phyloP scores from a whole-genome alignment of 1,140 invertebrate species.

The Conus betulinus region DNA sequence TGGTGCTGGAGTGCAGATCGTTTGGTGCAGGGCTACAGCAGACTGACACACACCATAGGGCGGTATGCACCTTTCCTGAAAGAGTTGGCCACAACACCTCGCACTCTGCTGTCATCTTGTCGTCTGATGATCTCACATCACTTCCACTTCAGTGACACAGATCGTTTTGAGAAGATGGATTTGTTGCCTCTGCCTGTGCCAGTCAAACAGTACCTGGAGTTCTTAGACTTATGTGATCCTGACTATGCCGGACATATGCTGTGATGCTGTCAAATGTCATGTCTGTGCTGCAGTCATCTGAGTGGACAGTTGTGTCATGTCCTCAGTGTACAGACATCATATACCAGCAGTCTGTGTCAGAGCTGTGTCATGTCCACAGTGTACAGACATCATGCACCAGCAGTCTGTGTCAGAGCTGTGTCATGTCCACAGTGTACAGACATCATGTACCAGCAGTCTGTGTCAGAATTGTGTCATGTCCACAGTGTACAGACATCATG shows the following conservation, averaged over 20 bases:
- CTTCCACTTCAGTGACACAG: neutral
- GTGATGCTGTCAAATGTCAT: no score
- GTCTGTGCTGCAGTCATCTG: no score
- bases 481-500: neutral
- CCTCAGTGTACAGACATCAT: neutral
- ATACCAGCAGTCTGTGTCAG: no score
- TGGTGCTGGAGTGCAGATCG: neutral
- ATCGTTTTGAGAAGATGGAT: neutral
- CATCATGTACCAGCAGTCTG: neutral
- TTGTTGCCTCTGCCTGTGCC: neutral
- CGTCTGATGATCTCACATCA: slow-evolving; percentile 16
- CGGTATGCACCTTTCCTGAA: neutral
- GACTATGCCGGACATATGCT: neutral
- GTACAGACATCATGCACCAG: neutral
- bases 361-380: no score
- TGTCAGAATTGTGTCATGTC: neutral
- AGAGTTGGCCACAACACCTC: neutral
- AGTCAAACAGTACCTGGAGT: neutral
- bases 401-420: neutral
- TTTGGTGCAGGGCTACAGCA: neutral
- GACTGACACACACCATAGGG: neutral
- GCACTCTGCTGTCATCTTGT: slow-evolving; percentile 2
- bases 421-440: neutral
- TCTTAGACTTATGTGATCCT: slow-evolving; percentile 8
- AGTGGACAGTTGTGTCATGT: neutral